Conservation (phyloP, 2,888 invertebrate genomes). For the Apamea sordens region DNA sequence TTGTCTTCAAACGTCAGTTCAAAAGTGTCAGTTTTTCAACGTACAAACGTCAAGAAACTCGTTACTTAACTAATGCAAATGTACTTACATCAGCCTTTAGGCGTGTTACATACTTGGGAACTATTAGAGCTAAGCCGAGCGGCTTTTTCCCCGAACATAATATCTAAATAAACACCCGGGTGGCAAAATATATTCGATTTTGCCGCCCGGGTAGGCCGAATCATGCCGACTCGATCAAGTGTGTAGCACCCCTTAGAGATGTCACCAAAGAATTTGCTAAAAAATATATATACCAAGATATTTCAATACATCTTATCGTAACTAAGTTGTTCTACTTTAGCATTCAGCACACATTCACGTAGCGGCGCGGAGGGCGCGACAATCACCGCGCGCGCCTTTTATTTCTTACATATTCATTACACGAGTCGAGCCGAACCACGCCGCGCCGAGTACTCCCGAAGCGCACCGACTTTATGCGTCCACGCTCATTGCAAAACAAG, state of each 20-base stretch:
- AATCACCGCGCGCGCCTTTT: slow-evolving; percentile 49
- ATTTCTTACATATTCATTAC: slow-evolving; percentile 54
- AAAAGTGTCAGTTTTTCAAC: not conserved
- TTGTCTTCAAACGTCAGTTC: not conserved
- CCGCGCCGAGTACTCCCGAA: slow-evolving; percentile 11
- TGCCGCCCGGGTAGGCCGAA: no score
- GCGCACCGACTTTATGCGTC: not conserved
- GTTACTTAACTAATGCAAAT: not conserved
- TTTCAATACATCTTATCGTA: slow-evolving; percentile 10
- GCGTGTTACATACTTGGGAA: not conserved
- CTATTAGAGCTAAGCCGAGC: not conserved
- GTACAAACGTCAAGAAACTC: not conserved
- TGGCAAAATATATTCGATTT: not conserved
- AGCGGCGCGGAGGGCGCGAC: slow-evolving; percentile 24
- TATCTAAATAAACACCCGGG: no score
- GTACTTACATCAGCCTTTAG: not conserved
- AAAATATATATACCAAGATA: not conserved
- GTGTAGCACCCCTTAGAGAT: not conserved
- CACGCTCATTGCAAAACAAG: slow-evolving; percentile 26
- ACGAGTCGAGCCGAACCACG: not conserved
- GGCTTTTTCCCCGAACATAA: no score
- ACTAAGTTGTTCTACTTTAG: slow-evolving; percentile 36
- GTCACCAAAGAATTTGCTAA: not conserved
- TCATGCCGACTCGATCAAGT: not conserved
- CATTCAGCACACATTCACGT: slow-evolving; percentile 30